phyloP scores from a whole-genome alignment of 2,888 invertebrate genomes.

The Prosopocoilus inquinatus region DNA sequence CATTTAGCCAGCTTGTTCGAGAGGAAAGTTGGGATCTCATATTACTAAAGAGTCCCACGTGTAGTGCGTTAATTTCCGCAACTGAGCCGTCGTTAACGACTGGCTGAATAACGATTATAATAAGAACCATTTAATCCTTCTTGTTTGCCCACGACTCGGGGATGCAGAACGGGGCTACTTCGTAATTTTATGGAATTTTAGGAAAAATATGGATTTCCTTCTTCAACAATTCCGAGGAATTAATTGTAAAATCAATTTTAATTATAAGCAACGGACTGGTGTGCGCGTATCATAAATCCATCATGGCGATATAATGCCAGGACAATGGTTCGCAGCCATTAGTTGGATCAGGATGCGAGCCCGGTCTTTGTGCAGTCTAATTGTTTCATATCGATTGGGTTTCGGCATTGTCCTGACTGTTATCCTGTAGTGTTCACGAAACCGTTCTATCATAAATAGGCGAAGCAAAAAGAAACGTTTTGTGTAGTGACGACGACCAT shows the following conservation, averaged over 20 bases:
- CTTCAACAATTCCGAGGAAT: neutral
- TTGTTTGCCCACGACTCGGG: neutral
- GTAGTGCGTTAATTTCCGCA: conserved; percentile 26
- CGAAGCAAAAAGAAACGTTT: too few relatives aligned
- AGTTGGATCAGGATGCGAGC: conserved; percentile 27
- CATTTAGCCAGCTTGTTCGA: conserved; percentile 11
- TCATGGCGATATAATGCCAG: conserved; percentile 24
- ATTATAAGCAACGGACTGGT: conserved; percentile 1
- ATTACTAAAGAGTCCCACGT: conserved; percentile 25
- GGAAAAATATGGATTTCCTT: too few relatives aligned
- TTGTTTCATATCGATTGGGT: conserved; percentile 26
- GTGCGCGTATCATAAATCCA: conserved; percentile 24
- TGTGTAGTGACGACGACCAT: too few relatives aligned
- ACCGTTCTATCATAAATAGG: neutral
- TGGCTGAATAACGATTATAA: conserved; percentile 29
- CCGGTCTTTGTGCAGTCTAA: conserved; percentile 27
- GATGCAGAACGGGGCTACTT: too few relatives aligned
- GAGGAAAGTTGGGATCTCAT: conserved; percentile 18
- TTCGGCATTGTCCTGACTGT: conserved; percentile 22
- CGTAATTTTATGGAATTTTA: too few relatives aligned
- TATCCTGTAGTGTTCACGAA: conserved; percentile 11
- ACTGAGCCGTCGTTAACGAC: conserved; percentile 19
- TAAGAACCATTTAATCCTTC: conserved; percentile 26
- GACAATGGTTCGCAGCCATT: conserved; percentile 27
- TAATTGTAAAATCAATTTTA: conserved; percentile 6